These are phyloP conservation scores for Hemicentrotus pulcherrimus DNA, from an alignment of 35 echinoderm and acorn worm species.

Conservation along the genomic window DNA sequence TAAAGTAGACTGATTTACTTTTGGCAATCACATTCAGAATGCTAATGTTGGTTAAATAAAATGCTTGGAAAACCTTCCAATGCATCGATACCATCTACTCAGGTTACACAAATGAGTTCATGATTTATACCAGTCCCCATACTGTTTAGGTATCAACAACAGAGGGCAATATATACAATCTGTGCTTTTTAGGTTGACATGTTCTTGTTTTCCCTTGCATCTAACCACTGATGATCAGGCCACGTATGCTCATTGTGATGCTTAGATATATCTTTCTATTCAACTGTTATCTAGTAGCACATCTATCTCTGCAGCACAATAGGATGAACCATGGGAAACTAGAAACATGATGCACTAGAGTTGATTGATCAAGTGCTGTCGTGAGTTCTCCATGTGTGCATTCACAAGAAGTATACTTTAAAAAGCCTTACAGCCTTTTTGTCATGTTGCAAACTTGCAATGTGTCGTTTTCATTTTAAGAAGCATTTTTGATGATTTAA, in stretches of 20 bases:
- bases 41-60: not conserved
- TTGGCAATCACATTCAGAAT: too few relatives aligned
- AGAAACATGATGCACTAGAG: not conserved
- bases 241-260: not conserved
- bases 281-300: not conserved
- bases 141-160: not conserved
- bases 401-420: not conserved
- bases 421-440: not conserved
- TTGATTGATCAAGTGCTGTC: not conserved
- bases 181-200: too few relatives aligned
- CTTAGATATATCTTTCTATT: not conserved
- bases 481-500: too few relatives aligned
- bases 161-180: not conserved
- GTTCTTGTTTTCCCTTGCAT: not conserved
- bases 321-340: conserved; percentile 1
- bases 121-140: not conserved
- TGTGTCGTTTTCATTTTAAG: too few relatives aligned
- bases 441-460: too few relatives aligned
- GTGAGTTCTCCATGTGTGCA: not conserved
- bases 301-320: not conserved
- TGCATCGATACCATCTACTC: not conserved
- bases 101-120: not conserved
- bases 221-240: not conserved
- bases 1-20: too few relatives aligned
- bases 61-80: not conserved